Conservation (phyloP, 2,113 vertebrate genomes). For the Elephantulus edwardii region DNA sequence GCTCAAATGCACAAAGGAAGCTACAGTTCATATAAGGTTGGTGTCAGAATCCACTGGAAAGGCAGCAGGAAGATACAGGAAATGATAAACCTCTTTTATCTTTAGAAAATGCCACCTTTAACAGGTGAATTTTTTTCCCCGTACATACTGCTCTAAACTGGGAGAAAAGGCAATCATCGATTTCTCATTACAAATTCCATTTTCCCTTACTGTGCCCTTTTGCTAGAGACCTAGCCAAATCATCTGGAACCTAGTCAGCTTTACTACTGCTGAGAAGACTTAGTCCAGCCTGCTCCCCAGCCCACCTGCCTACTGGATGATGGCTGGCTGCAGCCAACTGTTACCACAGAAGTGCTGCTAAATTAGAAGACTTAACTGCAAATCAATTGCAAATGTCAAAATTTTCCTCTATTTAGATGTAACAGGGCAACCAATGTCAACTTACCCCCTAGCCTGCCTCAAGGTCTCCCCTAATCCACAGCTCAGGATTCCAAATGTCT, state of each 20-base stretch:
- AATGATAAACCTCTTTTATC: not conserved
- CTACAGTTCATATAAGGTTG: not conserved
- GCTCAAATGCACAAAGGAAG: not conserved
- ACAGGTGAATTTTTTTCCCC: not conserved
- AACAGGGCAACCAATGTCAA: not conserved
- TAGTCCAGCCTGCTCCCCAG: not conserved
- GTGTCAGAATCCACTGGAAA: not conserved
- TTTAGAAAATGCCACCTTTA: conserved; percentile 29
- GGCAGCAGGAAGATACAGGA: not conserved
- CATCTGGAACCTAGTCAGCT: not conserved
- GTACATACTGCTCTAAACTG: not conserved
- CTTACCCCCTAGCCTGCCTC: not conserved
- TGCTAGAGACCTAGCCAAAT: not conserved
- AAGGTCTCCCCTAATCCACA: not conserved
- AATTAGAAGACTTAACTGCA: not conserved
- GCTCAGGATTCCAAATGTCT: not conserved
- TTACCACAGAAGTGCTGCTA: not conserved
- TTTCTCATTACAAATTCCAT: not conserved
- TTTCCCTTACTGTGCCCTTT: not conserved
- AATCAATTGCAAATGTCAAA: not conserved
- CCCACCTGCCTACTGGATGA: not conserved
- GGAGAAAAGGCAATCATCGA: not conserved
- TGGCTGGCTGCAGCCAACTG: not conserved
- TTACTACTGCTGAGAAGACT: not conserved
- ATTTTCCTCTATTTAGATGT: not conserved